phyloP scores from a whole-genome alignment of 2,888 invertebrate genomes.

The Erebia epiphron region DNA sequence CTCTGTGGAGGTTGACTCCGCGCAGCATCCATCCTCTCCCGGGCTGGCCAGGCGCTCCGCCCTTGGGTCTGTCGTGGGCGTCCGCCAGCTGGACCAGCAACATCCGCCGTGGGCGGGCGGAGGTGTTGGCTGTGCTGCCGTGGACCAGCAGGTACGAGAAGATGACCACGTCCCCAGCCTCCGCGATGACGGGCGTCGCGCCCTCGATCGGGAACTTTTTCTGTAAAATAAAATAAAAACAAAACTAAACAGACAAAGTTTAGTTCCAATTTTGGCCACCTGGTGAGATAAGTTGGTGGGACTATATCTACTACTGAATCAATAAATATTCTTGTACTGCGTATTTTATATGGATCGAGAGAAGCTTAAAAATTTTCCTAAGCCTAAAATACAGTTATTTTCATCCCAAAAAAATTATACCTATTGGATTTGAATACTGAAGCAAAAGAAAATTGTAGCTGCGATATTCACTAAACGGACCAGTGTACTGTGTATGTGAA shows the following conservation, averaged over 20 bases:
- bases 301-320: too few relatives aligned
- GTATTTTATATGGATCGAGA: too few relatives aligned
- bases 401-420: too few relatives aligned
- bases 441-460: too few relatives aligned
- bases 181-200: constrained; percentile 77
- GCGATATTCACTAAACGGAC: background rate
- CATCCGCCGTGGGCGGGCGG: constrained; percentile 76
- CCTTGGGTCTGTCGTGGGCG: constrained; percentile 78
- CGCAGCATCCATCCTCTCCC: constrained; percentile 47
- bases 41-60: constrained; percentile 66
- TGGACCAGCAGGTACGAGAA: constrained; percentile 84
- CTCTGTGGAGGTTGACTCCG: background rate
- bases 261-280: too few relatives aligned
- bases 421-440: too few relatives aligned
- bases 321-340: too few relatives aligned
- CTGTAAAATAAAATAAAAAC: constrained; percentile 47
- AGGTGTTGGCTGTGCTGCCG: constrained; percentile 80
- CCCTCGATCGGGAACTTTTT: constrained; percentile 71
- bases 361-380: too few relatives aligned
- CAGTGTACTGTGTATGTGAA: background rate
- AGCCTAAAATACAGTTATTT: too few relatives aligned
- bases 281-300: too few relatives aligned
- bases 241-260: too few relatives aligned
- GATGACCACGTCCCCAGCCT: constrained; percentile 81
- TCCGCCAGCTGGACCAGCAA: constrained; percentile 78